Evolutionary conservation across 1,140 invertebrate genomes (phyloP), one percentile per base, ranked within the genome.

Genomic region (Heliconius melpomene): DNA sequence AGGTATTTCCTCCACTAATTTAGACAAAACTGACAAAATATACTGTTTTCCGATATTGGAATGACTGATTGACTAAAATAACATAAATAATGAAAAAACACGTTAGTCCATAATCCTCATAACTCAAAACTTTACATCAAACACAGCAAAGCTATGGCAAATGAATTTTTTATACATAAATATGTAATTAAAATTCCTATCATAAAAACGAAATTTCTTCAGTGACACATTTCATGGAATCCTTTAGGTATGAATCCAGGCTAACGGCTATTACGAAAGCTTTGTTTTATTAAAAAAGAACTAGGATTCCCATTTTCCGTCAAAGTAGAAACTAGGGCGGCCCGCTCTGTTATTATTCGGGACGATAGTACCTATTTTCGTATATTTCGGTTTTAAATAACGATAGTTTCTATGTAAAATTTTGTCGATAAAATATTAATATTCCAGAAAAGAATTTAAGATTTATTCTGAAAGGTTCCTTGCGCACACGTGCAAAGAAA

Each of bases 401-500:
- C 9, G 26, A 66, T 66, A 66, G 54, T 23, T 9, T 16, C 13
- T 29, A 11, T 66, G 13, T 66, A 66, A 66, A 66, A 16, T 66
- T 29, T 66, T 66, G 13, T 66, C 60, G 60, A 66, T 66, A 66
- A 66, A 29, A 66, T 66, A 29, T 29, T 75, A 60, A 80, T 76
- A 80, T 80, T 77, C 72, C 66, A 50, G 38, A 38, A 73, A 66
- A 26, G 71, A 70, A 70, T 77, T 77, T 74, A 70, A 80, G 38
- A 74, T 50, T 75, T 74, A 79, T 74, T 74, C 78, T 79, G 54
- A 74, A 78, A 78, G 72, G 72, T 32, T 52, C 23, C 70, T 75
- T 74, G 75, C 60, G 23, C 26, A 57, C 29, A 72, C 72, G 32
- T 54, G 60, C 79, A 78, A 74, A 57, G 76, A 78, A 78, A 71